Base-by-base conservation (phyloP, 2,797 vertebrate genomes). In the Pangasius krempfi region DNA sequence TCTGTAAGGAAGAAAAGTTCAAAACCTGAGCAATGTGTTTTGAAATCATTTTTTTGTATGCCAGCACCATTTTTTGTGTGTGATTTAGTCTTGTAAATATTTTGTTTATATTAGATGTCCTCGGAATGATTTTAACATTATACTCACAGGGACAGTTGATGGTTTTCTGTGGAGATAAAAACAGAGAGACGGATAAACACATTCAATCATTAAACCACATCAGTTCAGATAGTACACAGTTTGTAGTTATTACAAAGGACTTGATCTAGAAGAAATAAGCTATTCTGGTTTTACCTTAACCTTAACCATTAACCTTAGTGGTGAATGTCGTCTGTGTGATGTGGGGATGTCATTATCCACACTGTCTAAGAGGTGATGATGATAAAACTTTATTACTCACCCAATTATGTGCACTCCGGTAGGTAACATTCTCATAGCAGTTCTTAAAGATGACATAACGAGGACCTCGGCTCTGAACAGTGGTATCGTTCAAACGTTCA, bases 371-470 rank as follows among this genome's bases (percentile, higher is more conserved):
- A 47, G 33, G 16, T 60, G 25, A 25, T 4, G 12, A 22, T 40
- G n/a, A 62, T 82, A 13, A 60, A 20, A 60, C 64, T 30, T 47
- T 20, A 54, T 84, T 30, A 68, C 83, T 84, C 47, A 84, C 83
- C 83, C 44, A 27, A 68, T 0, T 25, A 30, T 4, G 7, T 68
- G n/a, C 7, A 33, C 2, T 56, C n/a, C 0, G 5, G 62, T 66
- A 84, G 4, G 62, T 30, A 5, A 70, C 64, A 33, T 70, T 68
- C 25, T 47, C 3, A 20, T 10, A 47, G 47, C 83, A 70, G n/a
- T 13, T 52, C 7, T 50, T 70, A n/a, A 84, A 68, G 47, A 0
- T 70, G 64, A 70, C 30, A 33, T 10, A 47, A 30, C 6, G 27
- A 30, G 37, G 44, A 50, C 47, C 62, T 10, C 1, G n/a, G 14